A percentile compares a stretch with the other conserved stretches of the same genome.
phyloP scores from a whole-genome alignment of 2,797 vertebrate genomes.

The Macrochelys suwanniensis region DNA sequence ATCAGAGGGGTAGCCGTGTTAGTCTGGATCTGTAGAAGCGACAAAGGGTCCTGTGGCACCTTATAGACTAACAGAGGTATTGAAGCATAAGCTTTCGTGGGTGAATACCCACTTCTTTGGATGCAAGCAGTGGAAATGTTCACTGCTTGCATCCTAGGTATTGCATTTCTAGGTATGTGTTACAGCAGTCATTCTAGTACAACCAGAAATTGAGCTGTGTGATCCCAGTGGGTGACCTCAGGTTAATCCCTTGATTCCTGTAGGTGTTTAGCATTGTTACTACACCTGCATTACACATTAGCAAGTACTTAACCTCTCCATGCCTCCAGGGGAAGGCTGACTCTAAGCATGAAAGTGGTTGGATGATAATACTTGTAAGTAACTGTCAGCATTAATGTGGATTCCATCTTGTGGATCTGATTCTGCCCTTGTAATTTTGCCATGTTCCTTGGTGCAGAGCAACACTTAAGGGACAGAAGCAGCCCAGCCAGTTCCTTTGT shows the following conservation, averaged over 20 bases:
- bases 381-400: not conserved
- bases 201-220: not conserved
- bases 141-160: no score
- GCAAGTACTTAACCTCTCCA: not conserved
- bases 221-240: not conserved
- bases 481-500: not conserved
- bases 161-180: not conserved
- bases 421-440: not conserved
- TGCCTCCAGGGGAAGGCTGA: accelerated
- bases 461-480: not conserved
- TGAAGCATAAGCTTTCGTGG: no score
- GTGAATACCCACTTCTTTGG: no score
- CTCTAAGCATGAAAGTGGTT: not conserved
- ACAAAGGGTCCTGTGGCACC: no score
- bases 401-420: not conserved
- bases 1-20: no score
- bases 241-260: not conserved
- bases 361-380: not conserved
- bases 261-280: not conserved
- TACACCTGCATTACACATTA: not conserved
- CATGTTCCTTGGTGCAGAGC: not conserved
- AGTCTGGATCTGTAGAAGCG: no score
- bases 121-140: no score
- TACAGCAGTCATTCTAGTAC: not conserved
- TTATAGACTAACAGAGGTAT: no score